Evolutionary conservation across 2,888 invertebrate species (phyloP).

Genomic region (Amiota communis): DNA sequence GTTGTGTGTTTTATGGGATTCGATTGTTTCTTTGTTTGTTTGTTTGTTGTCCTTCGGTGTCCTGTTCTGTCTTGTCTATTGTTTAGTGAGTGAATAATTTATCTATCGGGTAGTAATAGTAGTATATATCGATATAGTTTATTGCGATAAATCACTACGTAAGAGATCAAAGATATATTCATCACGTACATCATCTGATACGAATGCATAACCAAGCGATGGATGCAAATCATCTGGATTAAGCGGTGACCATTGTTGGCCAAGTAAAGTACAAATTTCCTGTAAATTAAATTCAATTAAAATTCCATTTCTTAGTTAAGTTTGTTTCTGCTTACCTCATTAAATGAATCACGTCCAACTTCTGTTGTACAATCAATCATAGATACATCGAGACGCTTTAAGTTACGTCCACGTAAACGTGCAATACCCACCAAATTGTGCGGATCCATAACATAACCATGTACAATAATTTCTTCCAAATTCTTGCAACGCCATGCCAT

Average conservation of each 20-base stretch:
- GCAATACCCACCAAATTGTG: conserved; percentile 72
- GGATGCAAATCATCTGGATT: conserved; percentile 65
- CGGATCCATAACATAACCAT: conserved; percentile 73
- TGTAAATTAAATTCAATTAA: conserved; percentile 40
- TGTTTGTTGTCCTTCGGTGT: background rate
- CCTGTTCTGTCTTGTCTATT: conserved; percentile 36
- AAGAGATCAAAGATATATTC: conserved; percentile 71
- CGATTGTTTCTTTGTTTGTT: no score
- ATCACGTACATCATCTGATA: conserved; percentile 70
- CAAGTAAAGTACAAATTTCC: conserved; percentile 71
- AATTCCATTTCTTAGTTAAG: no score
- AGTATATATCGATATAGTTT: no score
- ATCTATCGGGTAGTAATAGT: conserved; percentile 34
- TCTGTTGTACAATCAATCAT: conserved; percentile 67
- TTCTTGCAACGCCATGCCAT: conserved; percentile 77
- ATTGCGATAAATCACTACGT: conserved; percentile 68
- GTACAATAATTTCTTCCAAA: conserved; percentile 75
- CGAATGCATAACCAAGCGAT: conserved; percentile 65
- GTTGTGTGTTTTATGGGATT: no score
- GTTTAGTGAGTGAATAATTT: conserved; percentile 35
- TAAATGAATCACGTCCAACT: conserved; percentile 63
- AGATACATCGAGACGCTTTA: conserved; percentile 71
- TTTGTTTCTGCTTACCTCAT: conserved; percentile 57
- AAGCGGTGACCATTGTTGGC: conserved; percentile 69
- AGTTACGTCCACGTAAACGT: conserved; percentile 67